Base-by-base conservation (phyloP, 2,113 vertebrate genomes). In the Scomber japonicus region DNA sequence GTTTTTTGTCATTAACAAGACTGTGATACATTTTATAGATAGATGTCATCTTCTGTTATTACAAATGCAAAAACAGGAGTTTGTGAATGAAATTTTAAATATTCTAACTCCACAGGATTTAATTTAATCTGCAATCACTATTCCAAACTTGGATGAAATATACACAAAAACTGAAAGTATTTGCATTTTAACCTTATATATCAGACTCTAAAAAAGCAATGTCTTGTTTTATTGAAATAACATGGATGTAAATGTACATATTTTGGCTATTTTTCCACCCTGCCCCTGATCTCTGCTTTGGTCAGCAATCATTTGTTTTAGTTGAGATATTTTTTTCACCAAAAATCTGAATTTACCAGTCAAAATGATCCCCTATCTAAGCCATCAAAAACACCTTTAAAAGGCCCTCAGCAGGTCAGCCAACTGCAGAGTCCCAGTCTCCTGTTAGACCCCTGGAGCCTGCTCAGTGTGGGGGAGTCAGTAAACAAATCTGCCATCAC, bases 381-480 rank as follows among this genome's bases (percentile, higher is more conserved):
- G 24, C 24, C 24, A 27, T 27, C 45, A 53, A 71, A 76, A 48
- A 50, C 65, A 54, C 68, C 40, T 55, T 1, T 21, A 67, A 73
- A 45, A 48, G 55, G 48, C 45, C 62, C 72, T 50, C 14, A 44
- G 24, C 62, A 54, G 78, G 27, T 77, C 73, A 75, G 35, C 17
- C 73, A 46, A 62, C 62, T 51, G 55, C 76, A 59, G 44, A 78
- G 80, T 89, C 90, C 88, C 21, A 44, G 78, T 75, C 88, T 92
- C 92, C 92, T 82, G 86, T 81, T 62, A 82, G 71, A 63, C 90
- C 92, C 56, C 74, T 81, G 90, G 92, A 94, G 85, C 92, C 93
- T 93, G 75, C 85, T 82, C 76, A 69, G 82, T 75, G 83, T 84
- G 74, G 83, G 74, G 71, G 78, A 89, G 69, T 82, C 75, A 81